phyloP scores from a whole-genome alignment of 2,113 vertebrate species.

The Charina bottae region DNA sequence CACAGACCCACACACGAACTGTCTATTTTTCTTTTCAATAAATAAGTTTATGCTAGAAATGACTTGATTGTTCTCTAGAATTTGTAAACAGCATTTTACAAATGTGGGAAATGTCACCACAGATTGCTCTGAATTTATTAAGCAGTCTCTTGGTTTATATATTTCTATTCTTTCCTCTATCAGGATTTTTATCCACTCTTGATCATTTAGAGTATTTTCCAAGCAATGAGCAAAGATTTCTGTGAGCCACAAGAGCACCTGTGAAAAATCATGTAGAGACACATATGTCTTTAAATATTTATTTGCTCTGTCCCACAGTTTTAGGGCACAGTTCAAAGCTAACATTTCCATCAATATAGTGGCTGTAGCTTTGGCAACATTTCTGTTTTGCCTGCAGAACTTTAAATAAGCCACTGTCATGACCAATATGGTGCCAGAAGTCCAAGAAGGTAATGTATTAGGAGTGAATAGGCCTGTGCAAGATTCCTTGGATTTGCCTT shows the following conservation, averaged over 20 bases:
- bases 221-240: not conserved
- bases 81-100: conserved; percentile 72
- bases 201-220: conserved; percentile 37
- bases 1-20: conserved; percentile 74
- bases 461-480: not conserved
- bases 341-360: not conserved
- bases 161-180: conserved; percentile 45
- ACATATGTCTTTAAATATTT: not conserved
- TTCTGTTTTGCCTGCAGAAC: not conserved
- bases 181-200: conserved; percentile 37
- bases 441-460: not conserved
- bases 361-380: not conserved
- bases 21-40: conserved; percentile 78
- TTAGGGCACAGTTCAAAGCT: not conserved
- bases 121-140: conserved; percentile 70
- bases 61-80: conserved; percentile 73
- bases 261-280: not conserved
- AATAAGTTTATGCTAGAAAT: conserved; percentile 68
- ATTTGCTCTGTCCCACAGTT: not conserved
- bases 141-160: conserved; percentile 60
- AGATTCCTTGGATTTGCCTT: not conserved
- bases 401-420: no score
- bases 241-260: not conserved
- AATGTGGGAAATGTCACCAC: conserved; percentile 74
- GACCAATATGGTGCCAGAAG: not conserved